These are phyloP conservation scores for Myocastor coypus DNA, from an alignment of 2,113 vertebrate genomes.

Conservation along the genomic window DNA sequence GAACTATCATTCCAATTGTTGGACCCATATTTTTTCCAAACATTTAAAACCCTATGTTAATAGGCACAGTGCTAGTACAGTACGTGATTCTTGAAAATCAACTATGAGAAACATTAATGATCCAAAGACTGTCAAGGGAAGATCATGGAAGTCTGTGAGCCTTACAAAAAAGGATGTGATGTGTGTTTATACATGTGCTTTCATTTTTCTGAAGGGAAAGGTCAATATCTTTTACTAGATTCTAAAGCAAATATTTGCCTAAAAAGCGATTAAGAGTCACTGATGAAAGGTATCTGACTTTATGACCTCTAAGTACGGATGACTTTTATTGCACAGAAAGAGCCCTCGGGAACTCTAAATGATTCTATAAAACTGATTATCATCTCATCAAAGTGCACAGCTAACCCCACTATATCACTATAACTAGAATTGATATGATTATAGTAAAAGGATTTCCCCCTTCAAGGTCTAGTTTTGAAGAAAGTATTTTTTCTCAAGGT, in stretches of 20 bases:
- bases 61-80: neutral
- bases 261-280: slow-evolving; percentile 44
- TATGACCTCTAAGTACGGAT: neutral
- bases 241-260: slow-evolving; percentile 20
- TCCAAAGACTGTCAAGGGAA: neutral
- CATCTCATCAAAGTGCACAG: slow-evolving; percentile 56
- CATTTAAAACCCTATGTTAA: slow-evolving; percentile 9
- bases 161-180: neutral
- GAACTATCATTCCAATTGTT: slow-evolving; percentile 10
- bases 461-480: slow-evolving; percentile 63
- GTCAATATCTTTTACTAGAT: slow-evolving; percentile 15
- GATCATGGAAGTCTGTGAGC: slow-evolving; percentile 3
- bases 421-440: slow-evolving; percentile 68
- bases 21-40: slow-evolving; percentile 7
- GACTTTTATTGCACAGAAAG: slow-evolving; percentile 40
- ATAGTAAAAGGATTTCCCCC: slow-evolving; percentile 62
- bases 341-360: slow-evolving; percentile 57
- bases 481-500: neutral
- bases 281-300: slow-evolving; percentile 29
- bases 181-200: neutral
- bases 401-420: slow-evolving; percentile 67
- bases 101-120: slow-evolving; percentile 28
- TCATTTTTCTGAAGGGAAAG: slow-evolving; percentile 17
- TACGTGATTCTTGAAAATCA: slow-evolving; percentile 30
- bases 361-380: slow-evolving; percentile 46